phyloP scores from a whole-genome alignment of 2,113 vertebrate genomes.

The Nyctibius bracteatus region DNA sequence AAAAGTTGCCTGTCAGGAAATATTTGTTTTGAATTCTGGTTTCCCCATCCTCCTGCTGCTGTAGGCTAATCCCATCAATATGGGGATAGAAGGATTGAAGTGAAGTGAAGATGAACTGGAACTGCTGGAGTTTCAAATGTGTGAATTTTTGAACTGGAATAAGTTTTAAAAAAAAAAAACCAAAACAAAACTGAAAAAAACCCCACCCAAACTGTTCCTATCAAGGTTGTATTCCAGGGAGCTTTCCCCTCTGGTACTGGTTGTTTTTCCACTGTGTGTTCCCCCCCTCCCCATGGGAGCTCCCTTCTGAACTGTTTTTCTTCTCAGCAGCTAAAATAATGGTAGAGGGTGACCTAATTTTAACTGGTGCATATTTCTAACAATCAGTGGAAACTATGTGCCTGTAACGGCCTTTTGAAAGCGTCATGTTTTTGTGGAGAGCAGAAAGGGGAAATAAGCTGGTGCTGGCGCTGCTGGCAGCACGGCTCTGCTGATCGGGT shows the following conservation, averaged over 20 bases:
- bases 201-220: neutral
- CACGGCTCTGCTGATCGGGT: neutral
- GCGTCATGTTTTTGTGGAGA: conserved; percentile 30
- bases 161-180: neutral
- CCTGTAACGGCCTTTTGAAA: conserved; percentile 19
- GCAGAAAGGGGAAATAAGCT: conserved; percentile 12
- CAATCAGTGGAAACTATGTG: conserved; percentile 54
- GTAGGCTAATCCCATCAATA: neutral
- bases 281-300: neutral
- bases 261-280: conserved; percentile 1
- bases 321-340: conserved; percentile 37
- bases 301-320: conserved; percentile 35
- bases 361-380: conserved; percentile 52
- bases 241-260: neutral
- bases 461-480: neutral
- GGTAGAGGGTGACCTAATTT: conserved; percentile 44
- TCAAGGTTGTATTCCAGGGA: conserved; percentile 6
- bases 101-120: neutral
- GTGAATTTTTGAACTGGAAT: conserved; percentile 1
- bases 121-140: neutral
- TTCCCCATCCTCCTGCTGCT: neutral
- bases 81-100: neutral
- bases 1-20: neutral
- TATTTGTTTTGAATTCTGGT: neutral
- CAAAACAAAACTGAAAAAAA: neutral